Base-by-base conservation (phyloP, 2,113 vertebrate genomes). In the Leptodactylus fuscus region DNA sequence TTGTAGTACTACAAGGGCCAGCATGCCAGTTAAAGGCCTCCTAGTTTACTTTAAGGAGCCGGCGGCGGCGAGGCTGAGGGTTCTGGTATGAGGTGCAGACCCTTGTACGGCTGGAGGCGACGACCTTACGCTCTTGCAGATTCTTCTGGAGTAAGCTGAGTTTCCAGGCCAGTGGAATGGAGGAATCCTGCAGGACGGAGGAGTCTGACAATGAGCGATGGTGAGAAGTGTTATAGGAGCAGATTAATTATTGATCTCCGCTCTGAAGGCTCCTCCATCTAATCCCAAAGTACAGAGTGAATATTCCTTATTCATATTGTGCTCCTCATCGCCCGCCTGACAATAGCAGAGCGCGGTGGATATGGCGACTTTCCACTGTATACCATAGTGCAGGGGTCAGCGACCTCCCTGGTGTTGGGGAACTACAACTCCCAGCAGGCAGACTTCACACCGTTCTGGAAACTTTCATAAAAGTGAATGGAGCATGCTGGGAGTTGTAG, bases 171-270 rank as follows among this genome's bases (percentile, higher is more conserved):
- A n/a, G 10, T 76, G 74, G 41, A 49, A 49, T 49, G 41, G 71
- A 76, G 48, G 7, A 44, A 76, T 55, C 29, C 75, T 29, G 34
- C 29, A n/a, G 75, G 24, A 55, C 32, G 1, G 49, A 53, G 20
- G 49, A 2, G 29, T 53, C 49, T 53, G 27, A 4, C 22, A 32
- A 78, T 34, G 48, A 55, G 48, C 38, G 48, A 53, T 78, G 32
- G 49, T 16, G 32, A 78, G 36, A n/a, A 22, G 5, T 22, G 48
- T 78, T 55, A 51, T 78, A 36, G 75, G 38, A 36, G 49, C 32
- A 53, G 75, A 78, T 78, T 78, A 78, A 55, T 78, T 78, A 78
- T 78, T 78, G 75, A 78, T 78, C 49, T 20, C 49, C 8, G 75
- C 48, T 34, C 34, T 78, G 34, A 55, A 55, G 75, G 29, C 49